Conservation (phyloP, 2,797 vertebrate species). For the Odontamblyopus rebecca region DNA sequence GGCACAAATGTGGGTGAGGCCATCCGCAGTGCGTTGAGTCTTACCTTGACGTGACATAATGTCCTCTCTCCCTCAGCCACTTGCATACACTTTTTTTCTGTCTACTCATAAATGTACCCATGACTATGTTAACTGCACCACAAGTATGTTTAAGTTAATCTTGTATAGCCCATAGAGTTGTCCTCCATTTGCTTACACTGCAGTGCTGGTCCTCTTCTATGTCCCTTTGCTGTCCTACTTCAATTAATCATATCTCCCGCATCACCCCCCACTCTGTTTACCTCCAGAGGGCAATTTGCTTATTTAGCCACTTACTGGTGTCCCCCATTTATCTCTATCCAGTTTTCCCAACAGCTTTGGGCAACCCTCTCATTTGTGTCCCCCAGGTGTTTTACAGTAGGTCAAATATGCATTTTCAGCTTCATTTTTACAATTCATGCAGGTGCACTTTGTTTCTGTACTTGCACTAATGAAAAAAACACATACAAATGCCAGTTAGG, state of each 20-base stretch:
- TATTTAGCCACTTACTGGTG: conserved; percentile 63
- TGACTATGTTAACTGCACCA: conserved; percentile 16
- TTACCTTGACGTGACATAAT: conserved; percentile 72
- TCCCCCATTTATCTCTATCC: conserved; percentile 49
- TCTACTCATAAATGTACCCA: conserved; percentile 50
- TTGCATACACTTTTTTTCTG: conserved; percentile 6
- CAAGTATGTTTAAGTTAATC: conserved; percentile 48
- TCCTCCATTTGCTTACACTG: conserved; percentile 67
- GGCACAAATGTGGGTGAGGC: conserved; percentile 65
- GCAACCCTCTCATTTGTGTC: conserved; percentile 4
- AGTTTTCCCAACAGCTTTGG: background rate
- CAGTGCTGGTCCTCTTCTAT: conserved; percentile 58
- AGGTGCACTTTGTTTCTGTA: conserved; percentile 16
- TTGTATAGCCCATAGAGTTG: conserved; percentile 54
- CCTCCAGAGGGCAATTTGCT: conserved; percentile 72
- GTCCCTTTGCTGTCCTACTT: conserved; percentile 75
- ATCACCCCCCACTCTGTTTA: conserved; percentile 60
- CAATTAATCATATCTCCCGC: conserved; percentile 74
- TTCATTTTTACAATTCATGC: conserved; percentile 3
- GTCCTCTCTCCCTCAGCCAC: conserved; percentile 56
- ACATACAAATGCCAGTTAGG: conserved; percentile 72
- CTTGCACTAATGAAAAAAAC: conserved; percentile 31
- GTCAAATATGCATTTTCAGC: conserved; percentile 36
- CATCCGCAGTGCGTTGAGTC: conserved; percentile 67
- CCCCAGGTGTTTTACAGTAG: background rate